Base-by-base conservation (phyloP, 2,113 vertebrate genomes). In the Scytalopus superciliaris region DNA sequence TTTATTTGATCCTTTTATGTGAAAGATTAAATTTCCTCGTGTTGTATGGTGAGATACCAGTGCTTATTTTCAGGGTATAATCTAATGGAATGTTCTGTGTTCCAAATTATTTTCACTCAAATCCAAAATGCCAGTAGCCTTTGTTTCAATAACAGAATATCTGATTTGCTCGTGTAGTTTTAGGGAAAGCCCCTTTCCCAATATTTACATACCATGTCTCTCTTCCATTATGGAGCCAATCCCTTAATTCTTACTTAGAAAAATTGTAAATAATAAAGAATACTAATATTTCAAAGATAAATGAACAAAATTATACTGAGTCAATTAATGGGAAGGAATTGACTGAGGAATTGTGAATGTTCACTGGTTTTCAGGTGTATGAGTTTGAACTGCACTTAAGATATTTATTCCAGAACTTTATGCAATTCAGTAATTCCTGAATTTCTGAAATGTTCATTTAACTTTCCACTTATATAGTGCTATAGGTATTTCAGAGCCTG, bases 61-160 rank as follows among this genome's bases (percentile, higher is more conserved):
- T 84, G 76, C 69, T 64, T 96, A 90, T 96, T 90, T 94, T 84
- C 92, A 72, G 44, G 56, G 49, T 89, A 81, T 95, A 89, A 94
- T 94, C 74, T 75, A 49, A 64, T 24, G 82, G 50, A 49, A 83
- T 37, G 9, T 92, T 91, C 37, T 57, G 12, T 91, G 50, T 89
- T 96, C 15, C 9, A 92, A 81, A 84, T 86, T 60, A 59, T 66
- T 87, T 89, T 53, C 37, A 76, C 47, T 31, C 28, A 70, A 87
- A 87, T 68, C 39, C 52, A 74, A 81, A 87, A 86, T 74, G 35
- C 64, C 47, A 63, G 39, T 31, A 68, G 33, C 47, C 28, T 90
- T 97, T 97, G 94, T 95, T 96, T 97, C 93, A 75, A 83, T 68
- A 87, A 89, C 66, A 91, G 93, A 96, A 95, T n/a, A 84, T 81